phyloP scores from a whole-genome alignment of 2,797 vertebrate species.

The Craterocephalus amniculus region DNA sequence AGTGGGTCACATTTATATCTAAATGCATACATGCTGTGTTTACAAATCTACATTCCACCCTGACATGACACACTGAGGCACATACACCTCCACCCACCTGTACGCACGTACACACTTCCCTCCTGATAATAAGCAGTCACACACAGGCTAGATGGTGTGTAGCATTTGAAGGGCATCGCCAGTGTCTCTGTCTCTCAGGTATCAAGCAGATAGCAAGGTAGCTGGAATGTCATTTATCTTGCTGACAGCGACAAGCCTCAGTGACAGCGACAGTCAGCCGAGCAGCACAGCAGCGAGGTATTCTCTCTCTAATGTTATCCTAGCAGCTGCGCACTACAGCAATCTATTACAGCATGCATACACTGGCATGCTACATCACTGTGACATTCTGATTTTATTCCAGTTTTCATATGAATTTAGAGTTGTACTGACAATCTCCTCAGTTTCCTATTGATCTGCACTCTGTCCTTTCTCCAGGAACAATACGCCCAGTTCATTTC shows the following conservation, averaged over 20 bases:
- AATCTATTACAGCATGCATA: constrained; percentile 32
- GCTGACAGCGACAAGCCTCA: constrained; percentile 77
- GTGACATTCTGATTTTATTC: not conserved
- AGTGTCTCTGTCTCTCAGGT: constrained; percentile 68
- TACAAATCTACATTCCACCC: constrained; percentile 24
- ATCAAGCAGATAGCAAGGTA: constrained; percentile 69
- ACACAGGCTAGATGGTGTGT: constrained; percentile 49
- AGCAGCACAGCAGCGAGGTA: constrained; percentile 49
- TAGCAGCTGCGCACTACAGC: constrained; percentile 38
- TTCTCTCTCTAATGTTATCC: constrained; percentile 25
- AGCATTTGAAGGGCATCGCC: constrained; percentile 76
- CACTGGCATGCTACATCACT: constrained; percentile 4
- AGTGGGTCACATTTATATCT: not conserved
- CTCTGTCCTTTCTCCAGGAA: not conserved
- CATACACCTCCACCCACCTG: constrained; percentile 21
- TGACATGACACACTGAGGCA: constrained; percentile 24
- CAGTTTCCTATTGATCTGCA: not conserved
- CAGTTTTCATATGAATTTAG: constrained; percentile 18
- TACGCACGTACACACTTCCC: constrained; percentile 1
- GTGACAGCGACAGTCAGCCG: constrained; percentile 69
- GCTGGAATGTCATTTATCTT: constrained; percentile 74
- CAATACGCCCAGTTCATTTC: too few relatives aligned
- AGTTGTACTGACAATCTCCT: not conserved
- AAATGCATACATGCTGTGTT: constrained; percentile 16
- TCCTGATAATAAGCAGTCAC: constrained; percentile 52